A percentile compares a stretch with the other conserved stretches of the same genome.
phyloP scores from a whole-genome alignment of 2,797 vertebrate species.

The Hapalemur alaotrensis region DNA sequence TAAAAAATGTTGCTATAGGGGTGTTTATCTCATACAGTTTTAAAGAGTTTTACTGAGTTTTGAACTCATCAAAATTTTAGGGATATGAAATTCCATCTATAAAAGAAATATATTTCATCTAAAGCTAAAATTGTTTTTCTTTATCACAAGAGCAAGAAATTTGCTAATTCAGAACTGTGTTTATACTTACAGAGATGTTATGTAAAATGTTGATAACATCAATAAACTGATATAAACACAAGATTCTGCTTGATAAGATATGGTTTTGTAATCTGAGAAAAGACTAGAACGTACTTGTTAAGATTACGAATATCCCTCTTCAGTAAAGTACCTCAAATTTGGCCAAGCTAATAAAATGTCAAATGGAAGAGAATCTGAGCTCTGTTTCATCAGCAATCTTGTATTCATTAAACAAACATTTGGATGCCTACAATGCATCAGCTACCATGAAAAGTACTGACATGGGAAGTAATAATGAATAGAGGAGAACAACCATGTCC shows the following conservation, averaged over 20 bases:
- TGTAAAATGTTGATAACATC: background rate
- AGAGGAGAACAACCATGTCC: background rate
- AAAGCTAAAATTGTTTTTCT: background rate
- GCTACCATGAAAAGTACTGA: background rate
- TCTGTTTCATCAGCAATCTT: too few relatives aligned
- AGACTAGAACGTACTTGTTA: background rate
- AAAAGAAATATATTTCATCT: constrained; percentile 43
- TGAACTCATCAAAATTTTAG: constrained; percentile 67
- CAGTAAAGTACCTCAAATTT: background rate
- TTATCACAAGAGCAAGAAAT: background rate
- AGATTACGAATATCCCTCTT: background rate
- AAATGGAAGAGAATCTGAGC: too few relatives aligned
- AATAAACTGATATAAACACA: background rate
- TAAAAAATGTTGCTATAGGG: background rate
- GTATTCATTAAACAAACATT: background rate
- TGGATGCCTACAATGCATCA: background rate
- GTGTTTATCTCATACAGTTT: constrained; percentile 60
- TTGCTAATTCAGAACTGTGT: background rate
- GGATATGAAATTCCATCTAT: constrained; percentile 48
- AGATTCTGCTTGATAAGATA: background rate
- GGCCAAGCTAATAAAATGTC: background rate
- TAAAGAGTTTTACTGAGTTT: constrained; percentile 40
- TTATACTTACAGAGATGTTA: background rate
- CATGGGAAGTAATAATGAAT: background rate
- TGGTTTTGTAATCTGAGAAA: background rate